Conservation (phyloP, 2,797 vertebrate species). For the Nyctibius grandis region DNA sequence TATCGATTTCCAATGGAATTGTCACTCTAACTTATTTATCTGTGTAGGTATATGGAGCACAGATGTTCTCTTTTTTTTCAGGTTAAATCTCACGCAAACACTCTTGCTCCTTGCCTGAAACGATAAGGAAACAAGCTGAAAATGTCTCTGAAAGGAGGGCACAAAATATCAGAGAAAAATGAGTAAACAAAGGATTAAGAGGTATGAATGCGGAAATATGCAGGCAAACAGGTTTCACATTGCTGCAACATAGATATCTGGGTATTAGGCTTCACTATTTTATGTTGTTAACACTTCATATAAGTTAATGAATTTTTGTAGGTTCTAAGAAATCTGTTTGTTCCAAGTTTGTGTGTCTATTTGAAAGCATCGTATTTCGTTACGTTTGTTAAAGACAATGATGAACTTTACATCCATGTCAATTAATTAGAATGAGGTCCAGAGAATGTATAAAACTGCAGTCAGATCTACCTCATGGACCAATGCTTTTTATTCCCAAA, state of each 20-base stretch:
- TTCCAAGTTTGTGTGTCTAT: background rate
- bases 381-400: background rate
- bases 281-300: background rate
- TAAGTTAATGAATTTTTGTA: rapidly evolving
- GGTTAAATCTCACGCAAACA: background rate
- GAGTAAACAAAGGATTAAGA: background rate
- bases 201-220: background rate
- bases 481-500: background rate
- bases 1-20: constrained; percentile 59
- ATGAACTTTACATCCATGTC: background rate
- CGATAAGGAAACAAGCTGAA: background rate
- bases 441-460: background rate
- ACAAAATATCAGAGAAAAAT: background rate
- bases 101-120: background rate
- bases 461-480: background rate
- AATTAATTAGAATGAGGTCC: background rate
- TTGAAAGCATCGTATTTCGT: background rate
- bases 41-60: background rate
- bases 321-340: background rate
- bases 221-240: background rate
- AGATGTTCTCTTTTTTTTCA: background rate
- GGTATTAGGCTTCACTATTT: background rate
- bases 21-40: constrained; percentile 58
- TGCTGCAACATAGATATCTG: background rate
- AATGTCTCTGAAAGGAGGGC: background rate